Evolutionary conservation across 2,797 vertebrate genomes (phyloP), one percentile per base, ranked within the genome.

Genomic region (Premnoplex brunnescens): DNA sequence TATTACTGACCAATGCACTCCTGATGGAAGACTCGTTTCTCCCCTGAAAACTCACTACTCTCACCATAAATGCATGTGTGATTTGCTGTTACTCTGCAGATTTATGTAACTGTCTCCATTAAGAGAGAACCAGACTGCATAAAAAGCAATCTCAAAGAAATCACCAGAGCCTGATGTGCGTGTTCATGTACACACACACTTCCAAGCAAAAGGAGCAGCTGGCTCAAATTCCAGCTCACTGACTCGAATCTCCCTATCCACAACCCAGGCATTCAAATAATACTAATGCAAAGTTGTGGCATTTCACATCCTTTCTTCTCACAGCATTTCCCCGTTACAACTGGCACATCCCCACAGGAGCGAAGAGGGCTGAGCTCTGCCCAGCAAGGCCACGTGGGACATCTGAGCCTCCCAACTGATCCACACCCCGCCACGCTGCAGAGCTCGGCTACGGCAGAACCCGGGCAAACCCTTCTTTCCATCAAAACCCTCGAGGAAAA

Each of bases 91-190:
- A 8, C 30, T 69, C 43, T 56, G 46, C 49, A 74, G 41, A 56
- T 62, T 24, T 36, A 30, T 7, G 32, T 34, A 56, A 30, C 34
- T n/a, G 44, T 15, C 34, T 79, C 48, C 32, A 30, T 23, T 21
- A 82, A 24, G 2, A 60, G 9, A 62, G 24, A 85, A 55, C 7
- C 28, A 79, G 36, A 36, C 0, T 55, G 52, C 48, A 37, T 17
- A 36, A 41, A 85, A 73, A 68, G 10, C 22, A 48, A 28, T 48
- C 24, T 43, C 27, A 27, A 11, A 36, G 39, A 24, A 49, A 14
- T 0, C 1, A 36, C 3, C 34, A 41, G 23, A 85, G 32, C 7
- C 14, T 2, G 10, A 5, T 1, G 0, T 21, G 21, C 30, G 36
- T 6, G 18, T 9, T 16, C 24, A 39, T 0, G 9, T 6, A 26